Evolutionary conservation across 2,888 invertebrate genomes (phyloP).

Genomic region (Dryobotodes eremita): DNA sequence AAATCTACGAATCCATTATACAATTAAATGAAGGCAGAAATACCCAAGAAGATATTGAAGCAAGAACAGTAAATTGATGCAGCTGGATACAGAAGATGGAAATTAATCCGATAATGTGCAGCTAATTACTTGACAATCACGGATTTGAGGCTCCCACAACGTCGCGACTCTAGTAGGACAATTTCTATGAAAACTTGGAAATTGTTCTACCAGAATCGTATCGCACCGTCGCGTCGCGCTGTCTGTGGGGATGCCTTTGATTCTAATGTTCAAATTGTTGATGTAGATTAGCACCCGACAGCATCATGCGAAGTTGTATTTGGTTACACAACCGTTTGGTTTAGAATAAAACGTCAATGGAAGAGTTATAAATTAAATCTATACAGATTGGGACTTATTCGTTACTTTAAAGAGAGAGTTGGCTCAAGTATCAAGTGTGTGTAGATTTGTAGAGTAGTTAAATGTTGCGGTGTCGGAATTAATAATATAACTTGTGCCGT

Average conservation of each 20-base stretch:
- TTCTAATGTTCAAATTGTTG: not conserved
- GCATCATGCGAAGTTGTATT: not conserved
- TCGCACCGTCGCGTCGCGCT: too few species aligned
- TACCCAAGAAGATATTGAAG: not conserved
- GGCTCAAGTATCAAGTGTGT: not conserved
- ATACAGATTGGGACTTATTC: not conserved
- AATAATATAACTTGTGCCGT: slow-evolving; percentile 26
- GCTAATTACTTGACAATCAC: not conserved
- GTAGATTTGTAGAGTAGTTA: slow-evolving; percentile 9
- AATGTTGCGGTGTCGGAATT: slow-evolving; percentile 27
- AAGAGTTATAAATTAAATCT: not conserved
- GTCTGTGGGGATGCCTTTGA: too few species aligned
- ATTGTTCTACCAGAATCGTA: not conserved
- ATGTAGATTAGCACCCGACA: not conserved
- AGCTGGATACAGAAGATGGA: not conserved
- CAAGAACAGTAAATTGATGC: not conserved
- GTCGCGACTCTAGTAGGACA: not conserved
- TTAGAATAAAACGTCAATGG: not conserved
- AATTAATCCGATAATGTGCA: not conserved
- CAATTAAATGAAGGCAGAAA: too few species aligned
- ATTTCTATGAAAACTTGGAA: not conserved
- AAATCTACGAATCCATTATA: not conserved
- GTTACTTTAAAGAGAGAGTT: not conserved
- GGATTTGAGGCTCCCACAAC: not conserved
- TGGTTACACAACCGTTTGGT: not conserved